Base-by-base conservation (phyloP, 2,888 invertebrate genomes). In the Venusia cambrica region DNA sequence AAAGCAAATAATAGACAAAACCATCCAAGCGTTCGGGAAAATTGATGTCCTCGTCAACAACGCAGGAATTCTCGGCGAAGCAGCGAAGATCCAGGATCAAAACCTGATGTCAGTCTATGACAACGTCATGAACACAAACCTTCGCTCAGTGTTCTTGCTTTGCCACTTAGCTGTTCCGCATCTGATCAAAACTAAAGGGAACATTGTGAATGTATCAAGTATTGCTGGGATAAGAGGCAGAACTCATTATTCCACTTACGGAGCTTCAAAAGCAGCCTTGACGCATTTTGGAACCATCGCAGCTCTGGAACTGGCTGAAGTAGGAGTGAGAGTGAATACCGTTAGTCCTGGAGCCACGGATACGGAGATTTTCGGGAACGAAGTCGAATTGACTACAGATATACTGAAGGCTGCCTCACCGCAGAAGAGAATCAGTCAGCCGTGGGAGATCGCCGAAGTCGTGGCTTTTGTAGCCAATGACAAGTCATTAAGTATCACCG, bases 311-410 rank as follows among this genome's bases (percentile, higher is more conserved):
- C 65, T 91, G 6, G 90, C 89, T 36, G 41, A 64, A 0, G 76
- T 85, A 48, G 80, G 66, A 3, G 90, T 93, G 0, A 75, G 93
- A 34, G 93, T 92, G 0, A 94, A 94, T 64, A 76, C 89, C 24
- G 91, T 94, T 0, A 92, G 91, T 57, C 94, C 94, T n/a, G 94
- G 94, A 3, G 93, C 93, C 0, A 89, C 92, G 0, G 92, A 35
- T 4, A 69, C 71, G 0, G 54, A 60, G 7, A 48, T 68, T 4
- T 5, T 53, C 0, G 47, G 43, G 0, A 87, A 88, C 68, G 10
- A 30, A n/a, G n/a, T 7, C 42, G 42, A 3, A 1, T 17, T 2
- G 16, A 11, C 0, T 1, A 3, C 2, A 12, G 27, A 39, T 8
- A 1, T 2, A 0, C 2, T 46, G 1, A 32, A 24, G 14, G 12